Percentiles rank a stretch among this genome's conserved stretches.
Evolutionary conservation across 2,113 vertebrate species (phyloP).

Genomic region (Noctilio leporinus): DNA sequence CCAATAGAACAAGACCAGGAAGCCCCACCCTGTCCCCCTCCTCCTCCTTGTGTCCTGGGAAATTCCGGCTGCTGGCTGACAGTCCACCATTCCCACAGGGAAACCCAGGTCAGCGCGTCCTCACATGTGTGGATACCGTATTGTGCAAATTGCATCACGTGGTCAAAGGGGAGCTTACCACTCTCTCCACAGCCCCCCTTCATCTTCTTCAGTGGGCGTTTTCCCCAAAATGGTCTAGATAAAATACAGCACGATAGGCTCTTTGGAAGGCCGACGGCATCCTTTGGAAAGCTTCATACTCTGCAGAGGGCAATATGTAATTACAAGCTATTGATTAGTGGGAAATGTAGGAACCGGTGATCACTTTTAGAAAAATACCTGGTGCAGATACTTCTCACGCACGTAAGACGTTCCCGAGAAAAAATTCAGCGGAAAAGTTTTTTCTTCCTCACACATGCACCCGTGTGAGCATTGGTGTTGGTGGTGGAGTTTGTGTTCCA

Average conservation of each 20-base stretch:
- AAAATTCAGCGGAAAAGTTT: not conserved
- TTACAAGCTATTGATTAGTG: not conserved
- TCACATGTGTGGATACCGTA: fast-evolving
- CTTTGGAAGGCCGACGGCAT: not conserved
- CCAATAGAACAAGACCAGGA: not conserved
- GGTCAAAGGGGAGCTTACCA: not conserved
- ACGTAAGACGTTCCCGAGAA: not conserved
- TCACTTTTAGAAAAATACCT: not conserved
- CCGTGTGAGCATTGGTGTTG: not conserved
- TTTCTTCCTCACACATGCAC: not conserved
- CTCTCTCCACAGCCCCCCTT: not conserved
- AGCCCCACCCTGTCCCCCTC: not conserved
- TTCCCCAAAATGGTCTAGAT: not conserved
- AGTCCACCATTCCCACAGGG: fast-evolving
- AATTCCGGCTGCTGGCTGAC: not conserved
- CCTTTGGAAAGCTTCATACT: not conserved
- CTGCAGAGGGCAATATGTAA: not conserved
- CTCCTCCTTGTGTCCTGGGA: not conserved
- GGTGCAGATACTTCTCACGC: not conserved
- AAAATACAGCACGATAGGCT: not conserved
- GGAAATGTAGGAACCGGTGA: not conserved
- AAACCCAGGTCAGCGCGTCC: not conserved
- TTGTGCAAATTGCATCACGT: fast-evolving
- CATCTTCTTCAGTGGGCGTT: fast-evolving
- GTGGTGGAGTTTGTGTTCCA: not conserved